Base-by-base conservation (phyloP, 1,140 invertebrate species). In the Macrocentrus cingulum region DNA sequence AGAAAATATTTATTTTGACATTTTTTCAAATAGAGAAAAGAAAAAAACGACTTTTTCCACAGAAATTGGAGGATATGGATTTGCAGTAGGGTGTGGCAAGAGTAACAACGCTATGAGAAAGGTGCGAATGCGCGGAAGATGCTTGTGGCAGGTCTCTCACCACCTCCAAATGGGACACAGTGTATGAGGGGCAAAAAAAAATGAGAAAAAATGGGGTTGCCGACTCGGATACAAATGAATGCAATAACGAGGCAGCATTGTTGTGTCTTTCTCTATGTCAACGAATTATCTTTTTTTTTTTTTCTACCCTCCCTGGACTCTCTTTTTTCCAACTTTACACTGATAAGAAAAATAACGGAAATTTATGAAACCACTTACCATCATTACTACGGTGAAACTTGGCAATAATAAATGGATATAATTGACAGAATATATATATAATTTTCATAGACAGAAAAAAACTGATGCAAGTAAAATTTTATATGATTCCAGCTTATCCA, bases 241-340 rank as follows among this genome's bases (percentile, higher is more conserved):
- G 60, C 59, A 64, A 65, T 66, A 66, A 68, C 66, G 64, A 67
- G 66, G 60, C 54, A 59, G 61, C 62, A 67, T 67, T 67, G 64
- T 67, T 62, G 53, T 51, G 58, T 55, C 62, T 29, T 29, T 29
- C 25, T 29, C 25, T 29, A 29, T 29, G 25, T 29, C 25, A 29
- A 29, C 25, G 25, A 29, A 60, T 55, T 60, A 52, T 60, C 55
- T 52, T 55, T 34, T 56, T 60, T 60, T 52, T 48, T 60, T 65
- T 56, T 66, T 67, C 63, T n/a, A n/a, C n/a, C 46, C 51, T 53
- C 63, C 51, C 50, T 56, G 60, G 64, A 66, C 64, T 67, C 64
- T 67, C 64, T 60, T 42, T 55, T 49, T 57, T 61, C 64, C 56
- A 60, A 46, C 51, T 55, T 53, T 52, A 19, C 25, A 39, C 36